phyloP scores from a whole-genome alignment of 2,113 vertebrate species.

The Perca schrenkii region DNA sequence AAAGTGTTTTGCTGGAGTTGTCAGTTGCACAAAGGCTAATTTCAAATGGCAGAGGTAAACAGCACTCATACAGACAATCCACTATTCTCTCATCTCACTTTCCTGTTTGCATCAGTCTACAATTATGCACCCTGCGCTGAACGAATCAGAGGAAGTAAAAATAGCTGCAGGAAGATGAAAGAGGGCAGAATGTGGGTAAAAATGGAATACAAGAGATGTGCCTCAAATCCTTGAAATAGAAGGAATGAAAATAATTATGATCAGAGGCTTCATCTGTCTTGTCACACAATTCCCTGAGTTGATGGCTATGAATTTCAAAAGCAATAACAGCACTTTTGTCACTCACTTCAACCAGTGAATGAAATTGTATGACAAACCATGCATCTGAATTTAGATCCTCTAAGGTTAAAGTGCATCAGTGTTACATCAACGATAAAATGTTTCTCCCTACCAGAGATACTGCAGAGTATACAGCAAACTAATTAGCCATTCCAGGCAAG shows the following conservation, averaged over 20 bases:
- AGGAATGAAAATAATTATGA: constrained; percentile 34
- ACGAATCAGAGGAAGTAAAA: constrained; percentile 46
- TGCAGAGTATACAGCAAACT: constrained; percentile 39
- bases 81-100: constrained; percentile 14
- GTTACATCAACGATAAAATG: not conserved
- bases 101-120: constrained; percentile 15
- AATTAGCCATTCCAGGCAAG: constrained; percentile 52
- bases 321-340: constrained; percentile 17
- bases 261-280: constrained; percentile 49
- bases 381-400: constrained; percentile 15
- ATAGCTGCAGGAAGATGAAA: constrained; percentile 64
- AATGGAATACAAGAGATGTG: constrained; percentile 54
- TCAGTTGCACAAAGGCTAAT: constrained; percentile 20
- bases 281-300: constrained; percentile 20
- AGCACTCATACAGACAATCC: not conserved
- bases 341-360: constrained; percentile 2
- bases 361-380: not conserved
- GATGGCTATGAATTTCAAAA: not conserved
- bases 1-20: not conserved
- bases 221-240: constrained; percentile 53
- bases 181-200: constrained; percentile 50
- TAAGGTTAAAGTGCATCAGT: constrained; percentile 12
- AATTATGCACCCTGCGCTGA: not conserved
- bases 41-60: constrained; percentile 17
- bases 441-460: constrained; percentile 1